phyloP scores from a whole-genome alignment of 2,797 vertebrate genomes.

The Hirundo rustica region DNA sequence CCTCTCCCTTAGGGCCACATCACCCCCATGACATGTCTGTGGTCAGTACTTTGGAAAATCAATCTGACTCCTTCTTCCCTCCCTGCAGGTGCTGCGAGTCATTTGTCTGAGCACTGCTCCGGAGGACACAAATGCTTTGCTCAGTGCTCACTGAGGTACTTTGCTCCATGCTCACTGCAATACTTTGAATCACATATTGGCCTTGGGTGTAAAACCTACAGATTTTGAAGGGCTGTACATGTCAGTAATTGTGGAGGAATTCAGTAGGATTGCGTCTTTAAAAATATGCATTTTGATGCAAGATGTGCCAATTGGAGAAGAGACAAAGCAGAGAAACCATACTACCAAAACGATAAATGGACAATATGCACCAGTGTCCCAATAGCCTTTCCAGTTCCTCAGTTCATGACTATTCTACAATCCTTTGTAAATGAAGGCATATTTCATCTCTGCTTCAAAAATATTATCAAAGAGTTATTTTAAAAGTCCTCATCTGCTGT shows the following conservation, averaged over 20 bases:
- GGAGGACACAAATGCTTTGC: neutral
- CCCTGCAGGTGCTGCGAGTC: slow-evolving; percentile 48
- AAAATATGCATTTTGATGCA: neutral
- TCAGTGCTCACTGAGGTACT: neutral
- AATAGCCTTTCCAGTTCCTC: neutral
- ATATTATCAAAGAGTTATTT: neutral
- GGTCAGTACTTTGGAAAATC: slow-evolving; percentile 41
- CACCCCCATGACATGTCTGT: neutral
- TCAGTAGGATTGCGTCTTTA: neutral
- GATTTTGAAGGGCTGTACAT: neutral
- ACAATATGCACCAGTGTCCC: neutral
- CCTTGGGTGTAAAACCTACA: neutral
- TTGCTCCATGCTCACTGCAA: neutral
- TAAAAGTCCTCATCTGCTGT: neutral
- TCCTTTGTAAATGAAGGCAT: neutral
- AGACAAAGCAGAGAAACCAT: neutral
- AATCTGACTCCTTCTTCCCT: slow-evolving; percentile 23
- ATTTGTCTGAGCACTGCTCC: neutral
- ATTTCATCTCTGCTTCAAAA: neutral
- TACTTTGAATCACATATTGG: neutral
- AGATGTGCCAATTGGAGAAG: neutral
- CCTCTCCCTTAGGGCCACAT: neutral
- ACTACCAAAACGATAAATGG: neutral
- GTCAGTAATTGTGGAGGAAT: neutral
- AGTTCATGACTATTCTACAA: neutral